Evolutionary conservation across 1,140 invertebrate species (phyloP), one percentile per base, ranked within the genome.

Genomic region (Paracyclopina nana): DNA sequence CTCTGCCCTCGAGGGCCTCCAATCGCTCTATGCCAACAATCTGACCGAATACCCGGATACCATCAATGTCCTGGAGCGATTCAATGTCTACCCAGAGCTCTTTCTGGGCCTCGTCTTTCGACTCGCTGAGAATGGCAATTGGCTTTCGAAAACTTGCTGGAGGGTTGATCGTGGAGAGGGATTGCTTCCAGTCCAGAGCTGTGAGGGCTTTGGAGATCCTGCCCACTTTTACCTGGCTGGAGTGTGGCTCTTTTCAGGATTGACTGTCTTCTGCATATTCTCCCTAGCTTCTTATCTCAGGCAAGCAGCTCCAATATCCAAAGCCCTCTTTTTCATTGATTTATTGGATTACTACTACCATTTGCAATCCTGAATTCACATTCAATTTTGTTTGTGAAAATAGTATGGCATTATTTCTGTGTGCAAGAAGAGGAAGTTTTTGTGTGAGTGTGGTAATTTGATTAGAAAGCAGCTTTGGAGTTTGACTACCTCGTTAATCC

Each of bases 1-100:
- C 9, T 71, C 69, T 4, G 75, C 78, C 55, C 53, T 67, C 1
- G 66, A 72, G 4, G 80, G 79, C 0, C 59, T 83, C 9, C 52
- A 71, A 9, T 65, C 68, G 49, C 67, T 87, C 8, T 26, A 45
- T 59, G 68, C 73, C 53, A 80, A 87, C 60, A 77, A 78, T 60
- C 63, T 78, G 18, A 84, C 82, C 0, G 81, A 87, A 60, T 80
- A 76, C 63, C 81, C 82, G 0, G 70, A 72, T 46, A 71, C 74
- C 24, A 79, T 87, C 22, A 83, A 87, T 64, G 78, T 79, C 0
- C 68, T 82, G 25, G 76, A 79, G 58, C 67, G 81, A 53, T 87
- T 86, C 58, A 85, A 79, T 63, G 68, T 87, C 30, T 75, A 79
- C 60, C 82, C 82, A 42, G 83, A 88, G 76, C 65, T 77, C 6